Base-by-base conservation (phyloP, 2,888 invertebrate species). In the Baccha elongata region DNA sequence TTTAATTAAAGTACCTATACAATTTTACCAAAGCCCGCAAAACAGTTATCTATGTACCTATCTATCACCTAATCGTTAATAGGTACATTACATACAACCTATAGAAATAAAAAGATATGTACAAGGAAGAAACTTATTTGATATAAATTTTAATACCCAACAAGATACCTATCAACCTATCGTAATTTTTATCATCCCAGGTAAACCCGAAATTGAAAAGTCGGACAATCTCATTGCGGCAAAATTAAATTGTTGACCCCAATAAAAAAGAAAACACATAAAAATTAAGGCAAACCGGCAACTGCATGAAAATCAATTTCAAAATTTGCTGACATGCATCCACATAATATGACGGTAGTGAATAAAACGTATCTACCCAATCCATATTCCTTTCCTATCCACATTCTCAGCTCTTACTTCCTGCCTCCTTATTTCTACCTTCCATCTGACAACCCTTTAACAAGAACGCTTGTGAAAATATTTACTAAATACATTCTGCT, bases 401-500 rank as follows among this genome's bases (percentile, higher is more conserved):
- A 52, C 29, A 50, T 64, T 58, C 42, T 21, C 46, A 15, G 19
- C 3, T 23, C 46, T 32, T 32, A 46, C 11, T 1, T 11, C 11
- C 21, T 11, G 6, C 11, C 29, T 32, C 29, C 8, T 8, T 8
- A 32, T 46, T 19, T 46, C 5, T 11, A 11, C 64, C 8, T n/a
- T 13, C 21, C 64, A 62, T 19, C 65, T 60, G 60, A 60, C 60
- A 78, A 72, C 50, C 8, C 4, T 32, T 8, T 32, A 32, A 32
- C 8, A 32, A 1, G 29, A 32, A 8, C 65, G 15, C 58, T 52
- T 58, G 67, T 50, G 55, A 71, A 65, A 78, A 78, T 72, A 78
- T 78, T 65, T 78, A 65, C 78, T 71, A 74, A 71, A 74, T 48
- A 81, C 69, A 81, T 64, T 68, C 68, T 58, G 37, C 29, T 71